These are phyloP conservation scores for Austrofundulus limnaeus DNA, from an alignment of 2,113 vertebrate species.

Conservation along the genomic window DNA sequence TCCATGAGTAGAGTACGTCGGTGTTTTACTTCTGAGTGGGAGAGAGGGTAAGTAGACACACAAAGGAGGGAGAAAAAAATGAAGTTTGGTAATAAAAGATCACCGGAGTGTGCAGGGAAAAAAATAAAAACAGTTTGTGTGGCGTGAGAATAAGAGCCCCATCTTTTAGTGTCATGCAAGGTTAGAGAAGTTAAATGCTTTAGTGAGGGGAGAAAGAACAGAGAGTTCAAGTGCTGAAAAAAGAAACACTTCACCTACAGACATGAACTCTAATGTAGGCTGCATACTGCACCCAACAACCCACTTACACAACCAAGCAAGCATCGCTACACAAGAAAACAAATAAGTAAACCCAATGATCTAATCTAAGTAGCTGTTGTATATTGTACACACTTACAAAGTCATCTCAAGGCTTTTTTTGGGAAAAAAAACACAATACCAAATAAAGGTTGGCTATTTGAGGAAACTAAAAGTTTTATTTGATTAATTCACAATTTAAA, in stretches of 20 bases:
- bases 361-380: neutral
- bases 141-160: neutral
- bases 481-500: too few species aligned
- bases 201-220: constrained; percentile 11
- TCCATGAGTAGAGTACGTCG: constrained; percentile 55
- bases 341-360: neutral
- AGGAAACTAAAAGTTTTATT: too few species aligned
- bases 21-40: constrained; percentile 69
- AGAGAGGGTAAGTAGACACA: constrained; percentile 48
- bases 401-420: too few species aligned
- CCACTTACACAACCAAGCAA: neutral
- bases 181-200: constrained; percentile 43
- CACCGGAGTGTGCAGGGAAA: constrained; percentile 23
- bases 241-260: constrained; percentile 38
- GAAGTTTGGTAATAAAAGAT: constrained; percentile 49
- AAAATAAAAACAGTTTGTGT: constrained; percentile 1
- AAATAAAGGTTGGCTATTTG: too few species aligned
- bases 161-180: constrained; percentile 14
- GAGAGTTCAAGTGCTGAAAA: constrained; percentile 31
- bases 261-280: constrained; percentile 14
- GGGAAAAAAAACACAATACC: too few species aligned
- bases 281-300: constrained; percentile 1
- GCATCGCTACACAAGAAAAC: neutral
- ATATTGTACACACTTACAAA: too few species aligned
- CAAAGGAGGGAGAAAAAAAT: constrained; percentile 31